Conservation (phyloP, 2,797 vertebrate species). For the Leptatherina wallacei region DNA sequence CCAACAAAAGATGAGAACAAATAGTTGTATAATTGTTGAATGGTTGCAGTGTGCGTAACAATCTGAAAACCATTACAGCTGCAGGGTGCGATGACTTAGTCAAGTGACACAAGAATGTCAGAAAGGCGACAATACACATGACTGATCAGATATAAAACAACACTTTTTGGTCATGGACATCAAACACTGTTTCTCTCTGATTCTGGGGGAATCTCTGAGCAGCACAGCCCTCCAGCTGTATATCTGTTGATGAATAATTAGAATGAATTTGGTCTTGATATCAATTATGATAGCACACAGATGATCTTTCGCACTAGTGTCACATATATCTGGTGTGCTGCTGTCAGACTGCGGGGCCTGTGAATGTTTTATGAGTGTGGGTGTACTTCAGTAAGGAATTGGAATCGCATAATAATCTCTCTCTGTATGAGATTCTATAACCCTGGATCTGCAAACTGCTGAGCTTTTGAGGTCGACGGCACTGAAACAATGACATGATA, state of each 20-base stretch:
- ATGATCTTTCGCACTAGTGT: constrained; percentile 50
- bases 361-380: constrained; percentile 79
- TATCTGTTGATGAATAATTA: constrained; percentile 57
- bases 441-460: constrained; percentile 23
- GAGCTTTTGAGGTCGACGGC: constrained; percentile 24
- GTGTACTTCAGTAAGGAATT: constrained; percentile 64
- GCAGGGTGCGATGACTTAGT: constrained; percentile 1
- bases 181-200: constrained; percentile 18
- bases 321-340: constrained; percentile 40
- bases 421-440: constrained; percentile 40
- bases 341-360: constrained; percentile 50
- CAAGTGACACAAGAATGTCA: constrained; percentile 1
- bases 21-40: too few relatives aligned
- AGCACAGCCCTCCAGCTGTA: background rate
- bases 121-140: background rate
- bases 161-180: constrained; percentile 31
- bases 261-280: constrained; percentile 52
- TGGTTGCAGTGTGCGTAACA: too few relatives aligned
- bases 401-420: constrained; percentile 48
- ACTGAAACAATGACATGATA: constrained; percentile 27
- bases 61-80: background rate
- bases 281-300: constrained; percentile 58
- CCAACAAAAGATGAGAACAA: too few relatives aligned
- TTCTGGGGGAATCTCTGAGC: background rate
- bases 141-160: constrained; percentile 2